Evolutionary conservation across 2,888 invertebrate genomes (phyloP).

Genomic region (Drosophila kanekoi): DNA sequence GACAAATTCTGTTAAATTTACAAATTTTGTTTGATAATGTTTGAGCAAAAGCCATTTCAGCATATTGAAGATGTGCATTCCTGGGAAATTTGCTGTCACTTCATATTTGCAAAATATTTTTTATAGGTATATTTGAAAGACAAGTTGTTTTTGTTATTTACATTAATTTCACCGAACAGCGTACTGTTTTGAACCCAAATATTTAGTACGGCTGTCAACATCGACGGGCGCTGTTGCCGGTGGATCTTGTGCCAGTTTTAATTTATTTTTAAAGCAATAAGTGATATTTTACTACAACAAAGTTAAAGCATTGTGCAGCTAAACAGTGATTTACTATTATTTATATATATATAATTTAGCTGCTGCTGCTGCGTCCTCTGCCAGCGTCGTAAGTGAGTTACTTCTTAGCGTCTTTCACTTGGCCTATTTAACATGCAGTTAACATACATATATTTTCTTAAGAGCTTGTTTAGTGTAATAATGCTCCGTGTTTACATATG

Average conservation of each 20-base stretch:
- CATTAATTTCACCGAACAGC: slow-evolving; percentile 11
- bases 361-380: slow-evolving; percentile 4
- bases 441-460: too few relatives aligned
- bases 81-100: too few relatives aligned
- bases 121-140: too few relatives aligned
- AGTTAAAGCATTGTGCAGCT: not conserved
- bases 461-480: too few relatives aligned
- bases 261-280: slow-evolving; percentile 25
- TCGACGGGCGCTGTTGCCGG: slow-evolving; percentile 35
- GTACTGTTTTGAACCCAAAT: slow-evolving; percentile 16
- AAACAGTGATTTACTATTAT: not conserved
- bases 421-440: slow-evolving; percentile 18
- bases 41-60: too few relatives aligned
- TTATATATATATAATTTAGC: not conserved
- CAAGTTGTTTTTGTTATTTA: too few relatives aligned
- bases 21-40: not conserved
- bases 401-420: slow-evolving; percentile 20
- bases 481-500: not conserved
- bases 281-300: slow-evolving; percentile 17
- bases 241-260: slow-evolving; percentile 2
- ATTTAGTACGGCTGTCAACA: slow-evolving; percentile 21
- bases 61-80: not conserved
- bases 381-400: slow-evolving; percentile 34
- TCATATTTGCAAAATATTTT: too few relatives aligned
- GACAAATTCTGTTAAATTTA: not conserved